Evolutionary conservation across 2,113 vertebrate species (phyloP), one percentile per base, ranked within the genome.

Genomic region (Lathamus discolor): DNA sequence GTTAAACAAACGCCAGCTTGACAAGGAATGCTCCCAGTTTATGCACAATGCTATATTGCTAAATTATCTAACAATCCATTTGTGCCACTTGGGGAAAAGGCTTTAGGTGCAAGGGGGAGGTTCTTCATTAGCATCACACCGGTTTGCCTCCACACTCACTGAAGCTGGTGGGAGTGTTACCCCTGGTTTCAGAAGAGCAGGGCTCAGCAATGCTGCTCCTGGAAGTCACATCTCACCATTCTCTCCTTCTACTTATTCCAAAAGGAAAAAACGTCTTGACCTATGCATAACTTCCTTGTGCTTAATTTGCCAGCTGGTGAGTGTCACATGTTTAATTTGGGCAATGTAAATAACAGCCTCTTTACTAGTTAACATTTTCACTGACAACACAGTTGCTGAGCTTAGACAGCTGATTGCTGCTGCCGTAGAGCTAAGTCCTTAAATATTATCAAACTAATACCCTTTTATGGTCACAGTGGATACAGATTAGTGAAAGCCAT

Each of bases 401-500:
- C 90, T 95, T 55, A 82, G 90, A 93, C 95, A 94, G 96, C 67
- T 87, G 93, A 96, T 88, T 11, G 1, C 92, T 95, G 93, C 92
- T 94, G 92, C 92, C 73, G 74, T 69, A 92, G 66, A 93, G 88
- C 92, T 93, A 92, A 96, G 86, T 79, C 93, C 66, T 94, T 89
- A 92, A 95, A 94, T 94, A 94, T 93, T 96, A 90, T 93, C 88
- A 89, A 88, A 91, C 90, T 96, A 95, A 94, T 96, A 96, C 88
- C 93, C 96, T 97, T 95, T 89, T 96, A 93, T 92, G 93, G 93
- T 96, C 93, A 95, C 96, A 93, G 67, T 96, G 96, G 93, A 86
- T 95, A 83, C 86, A 96, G 96, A 96, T 96, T 95, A 96, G 91
- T 87, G 86, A 94, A 95, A 92, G 67, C 80, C 77, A 85, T 96